Conservation (phyloP, 2,888 invertebrate species). For the Eurois occulta region DNA sequence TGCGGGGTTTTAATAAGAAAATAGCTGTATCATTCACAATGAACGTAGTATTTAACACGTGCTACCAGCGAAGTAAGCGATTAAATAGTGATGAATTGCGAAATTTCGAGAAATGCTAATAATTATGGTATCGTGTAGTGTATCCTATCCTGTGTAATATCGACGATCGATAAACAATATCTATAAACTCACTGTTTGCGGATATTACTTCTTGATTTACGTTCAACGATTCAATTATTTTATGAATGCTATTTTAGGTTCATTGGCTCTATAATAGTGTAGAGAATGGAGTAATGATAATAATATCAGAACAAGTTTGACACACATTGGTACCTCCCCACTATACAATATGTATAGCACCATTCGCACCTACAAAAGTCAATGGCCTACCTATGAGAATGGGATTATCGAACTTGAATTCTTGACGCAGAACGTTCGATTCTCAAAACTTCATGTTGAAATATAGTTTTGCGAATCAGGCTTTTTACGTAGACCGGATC, state of each 20-base stretch:
- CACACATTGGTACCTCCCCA: neutral
- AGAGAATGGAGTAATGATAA: neutral
- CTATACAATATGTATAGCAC: neutral
- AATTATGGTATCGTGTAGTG: neutral
- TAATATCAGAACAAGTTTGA: neutral
- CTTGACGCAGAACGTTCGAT: neutral
- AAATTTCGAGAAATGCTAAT: neutral
- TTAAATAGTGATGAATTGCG: neutral
- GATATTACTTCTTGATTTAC: slow-evolving; percentile 1
- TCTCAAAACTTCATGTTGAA: neutral
- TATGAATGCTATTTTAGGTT: neutral
- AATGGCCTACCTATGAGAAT: neutral
- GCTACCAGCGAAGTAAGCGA: neutral
- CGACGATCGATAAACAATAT: neutral
- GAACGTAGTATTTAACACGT: slow-evolving; percentile 10
- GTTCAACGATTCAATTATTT: neutral
- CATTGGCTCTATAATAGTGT: slow-evolving; percentile 6
- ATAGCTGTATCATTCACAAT: slow-evolving; percentile 9
- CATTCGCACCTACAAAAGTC: neutral
- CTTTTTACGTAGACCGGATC: slow-evolving; percentile 8
- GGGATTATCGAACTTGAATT: slow-evolving; percentile 5
- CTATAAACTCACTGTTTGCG: neutral
- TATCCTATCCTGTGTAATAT: no score
- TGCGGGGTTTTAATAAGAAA: slow-evolving; percentile 20
- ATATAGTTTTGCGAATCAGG: neutral